Conservation (phyloP, 2,797 vertebrate genomes). For the Helicolenus hilgendorfi region DNA sequence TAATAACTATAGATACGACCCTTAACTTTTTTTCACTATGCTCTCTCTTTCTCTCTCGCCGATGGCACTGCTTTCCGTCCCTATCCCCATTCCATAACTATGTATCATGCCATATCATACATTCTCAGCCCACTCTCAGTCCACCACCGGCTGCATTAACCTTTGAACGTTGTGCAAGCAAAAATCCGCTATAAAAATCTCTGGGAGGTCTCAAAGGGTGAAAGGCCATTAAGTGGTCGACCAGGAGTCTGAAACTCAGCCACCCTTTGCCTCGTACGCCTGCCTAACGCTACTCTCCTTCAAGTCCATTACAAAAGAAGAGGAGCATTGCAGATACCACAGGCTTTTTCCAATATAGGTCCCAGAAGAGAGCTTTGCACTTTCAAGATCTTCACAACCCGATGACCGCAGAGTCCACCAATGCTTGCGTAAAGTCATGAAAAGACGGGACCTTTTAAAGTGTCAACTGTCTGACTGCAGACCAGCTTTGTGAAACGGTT, state of each 20-base stretch:
- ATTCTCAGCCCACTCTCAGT: conserved; percentile 40
- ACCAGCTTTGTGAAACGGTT: neutral
- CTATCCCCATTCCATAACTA: conserved; percentile 56
- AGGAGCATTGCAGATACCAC: conserved; percentile 45
- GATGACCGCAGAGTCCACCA: conserved; percentile 42
- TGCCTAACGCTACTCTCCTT: conserved; percentile 26
- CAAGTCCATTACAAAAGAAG: conserved; percentile 57
- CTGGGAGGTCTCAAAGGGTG: conserved; percentile 32
- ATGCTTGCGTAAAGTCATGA: conserved; percentile 17
- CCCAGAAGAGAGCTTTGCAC: conserved; percentile 66
- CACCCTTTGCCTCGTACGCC: conserved; percentile 14
- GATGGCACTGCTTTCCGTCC: conserved; percentile 16
- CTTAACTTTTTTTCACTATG: conserved; percentile 26
- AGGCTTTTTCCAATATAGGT: conserved; percentile 30
- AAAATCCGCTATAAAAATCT: conserved; percentile 52
- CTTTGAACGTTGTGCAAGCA: conserved; percentile 66
- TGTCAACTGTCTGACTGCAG: conserved; percentile 18
- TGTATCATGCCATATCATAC: conserved; percentile 48
- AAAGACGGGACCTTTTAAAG: conserved; percentile 26
- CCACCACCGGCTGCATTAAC: conserved; percentile 73
- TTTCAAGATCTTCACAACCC: conserved; percentile 66
- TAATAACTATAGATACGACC: conserved; percentile 51
- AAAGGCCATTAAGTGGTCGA: conserved; percentile 64
- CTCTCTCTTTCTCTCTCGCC: neutral
- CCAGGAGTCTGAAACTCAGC: conserved; percentile 53